Evolutionary conservation across 2,113 vertebrate genomes (phyloP), one percentile per base, ranked within the genome.

Genomic region (Syrrhaptes paradoxus): DNA sequence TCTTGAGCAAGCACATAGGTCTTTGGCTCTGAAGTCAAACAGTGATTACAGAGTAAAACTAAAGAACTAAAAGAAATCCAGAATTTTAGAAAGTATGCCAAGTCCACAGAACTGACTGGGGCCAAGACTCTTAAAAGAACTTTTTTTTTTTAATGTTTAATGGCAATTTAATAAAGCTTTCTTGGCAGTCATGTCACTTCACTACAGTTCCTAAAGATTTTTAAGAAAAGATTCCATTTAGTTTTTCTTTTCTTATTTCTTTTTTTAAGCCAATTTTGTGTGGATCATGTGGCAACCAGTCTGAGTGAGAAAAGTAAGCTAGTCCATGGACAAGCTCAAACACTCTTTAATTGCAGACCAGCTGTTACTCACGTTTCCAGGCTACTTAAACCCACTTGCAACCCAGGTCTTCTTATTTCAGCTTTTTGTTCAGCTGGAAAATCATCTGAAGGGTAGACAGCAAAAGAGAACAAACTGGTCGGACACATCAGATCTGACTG

Each of bases 131-230:
- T 94, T 78, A 70, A 61, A 89, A 88, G 78, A 80, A 72, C 12
- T 82, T 90, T 54, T 80, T 21, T 87, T 96, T 76, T 45, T 86
- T 84, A 61, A 87, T 87, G 20, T 94, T 84, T 89, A 96, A 89
- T 96, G 57, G 52, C 65, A 67, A 89, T 95, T 97, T 96, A 89
- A 96, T 89, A 92, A 89, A 79, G 36, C 12, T 79, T 80, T 91
- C 55, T 96, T 95, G 94, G 86, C 89, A 88, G 65, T 51, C 82
- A 82, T 15, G 12, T 79, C 25, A 79, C 29, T 91, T 91, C 62
- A 54, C 28, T 68, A 70, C 24, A 70, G 17, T 29, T 94, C 66
- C 70, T 85, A 72, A 79, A 76, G 54, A 59, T 84, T 91, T 95
- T 89, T 0, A 6, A 85, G 41, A 89, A 82, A 89, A 74, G 10